Evolutionary conservation across 2,113 vertebrate species (phyloP), one percentile per base, ranked within the genome.

Genomic region (Lepus timidus): DNA sequence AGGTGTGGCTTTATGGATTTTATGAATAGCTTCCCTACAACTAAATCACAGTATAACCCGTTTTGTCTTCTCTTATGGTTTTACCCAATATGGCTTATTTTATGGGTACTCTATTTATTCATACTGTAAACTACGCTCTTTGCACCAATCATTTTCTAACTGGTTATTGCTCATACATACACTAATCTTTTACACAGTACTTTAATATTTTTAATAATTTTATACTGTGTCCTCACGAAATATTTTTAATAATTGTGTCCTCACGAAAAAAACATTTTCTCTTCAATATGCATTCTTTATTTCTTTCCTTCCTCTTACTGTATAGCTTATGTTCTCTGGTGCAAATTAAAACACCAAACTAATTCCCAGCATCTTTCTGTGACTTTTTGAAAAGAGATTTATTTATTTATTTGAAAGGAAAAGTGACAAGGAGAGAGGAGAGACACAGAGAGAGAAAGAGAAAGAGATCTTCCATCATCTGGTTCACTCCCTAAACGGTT

Each of bases 191-290:
- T 44, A 44, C 29, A 76, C 16, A 76, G 4, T 71, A 75, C 58
- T 91, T 73, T 78, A 67, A 58, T 87, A 73, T 6, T 84, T 83
- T n/a, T 73, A 91, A 67, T 85, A 92, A 82, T 70, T 92, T 85
- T 61, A 13, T 14, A 74, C 6, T 44, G 44, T 44, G 44, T 44
- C 44, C 44, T 44, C 44, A 44, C 6, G 44, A 44, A 85, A 88
- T 87, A 73, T 6, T 84, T 83, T n/a, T 73, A 91, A 67, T 85
- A 92, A 82, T 44, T 44, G 44, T 44, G 44, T 44, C 44, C 44
- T 44, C 44, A 44, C 6, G 44, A 44, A 85, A 88, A 76, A 65
- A 10, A 94, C 61, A 7, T 52, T 82, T 86, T 67, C 51, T 71
- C 83, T 74, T 79, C 17, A 90, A 71, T 49, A 76, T 27, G 20